Base-by-base conservation (phyloP, 2,797 vertebrate species). In the Muraenolepis orangiensis region DNA sequence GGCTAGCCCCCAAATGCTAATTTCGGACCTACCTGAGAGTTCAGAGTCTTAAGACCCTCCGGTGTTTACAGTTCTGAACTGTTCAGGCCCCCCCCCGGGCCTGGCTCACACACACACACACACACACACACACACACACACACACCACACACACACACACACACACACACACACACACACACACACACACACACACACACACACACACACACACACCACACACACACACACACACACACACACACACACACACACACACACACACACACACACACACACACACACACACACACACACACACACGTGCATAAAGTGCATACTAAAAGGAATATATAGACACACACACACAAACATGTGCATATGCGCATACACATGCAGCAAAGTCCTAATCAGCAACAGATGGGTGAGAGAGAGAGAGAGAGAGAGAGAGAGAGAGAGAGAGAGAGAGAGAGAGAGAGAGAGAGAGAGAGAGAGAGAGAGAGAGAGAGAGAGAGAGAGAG, bases 331-430 rank as follows among this genome's bases (percentile, higher is more conserved):
- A n/a, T n/a, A n/a, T n/a, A n/a, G n/a, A n/a, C n/a, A n/a, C n/a
- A n/a, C n/a, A n/a, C n/a, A n/a, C n/a, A n/a, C n/a, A n/a, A n/a
- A n/a, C n/a, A n/a, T 51, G 42, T 51, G 18, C 42, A 51, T 18
- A n/a, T 51, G 18, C 66, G 29, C 66, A 14, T 18, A 67, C 66
- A 67, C 66, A 67, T 8, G 29, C 66, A 67, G 11, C 11, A 31
- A 82, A 76, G 76, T 78, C 79, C 84, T 91, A 90, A 92, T 92
- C 89, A 87, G 82, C 86, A 88, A 86, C 91, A 92, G 90, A 91
- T 92, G 91, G 87, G 81, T 23, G 51, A 51, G 46, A 51, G 18
- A 51, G 46, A 51, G 18, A 51, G 46, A 51, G 18, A 51, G 46
- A 51, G 18, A 23, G n/a, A 8, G 51, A 61, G 20, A 61, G 20